Percentiles rank a stretch among this genome's conserved stretches.
Evolutionary conservation across 35 echinoderm and acorn worm genomes (phyloP).

Genomic region (Amphiura filiformis): DNA sequence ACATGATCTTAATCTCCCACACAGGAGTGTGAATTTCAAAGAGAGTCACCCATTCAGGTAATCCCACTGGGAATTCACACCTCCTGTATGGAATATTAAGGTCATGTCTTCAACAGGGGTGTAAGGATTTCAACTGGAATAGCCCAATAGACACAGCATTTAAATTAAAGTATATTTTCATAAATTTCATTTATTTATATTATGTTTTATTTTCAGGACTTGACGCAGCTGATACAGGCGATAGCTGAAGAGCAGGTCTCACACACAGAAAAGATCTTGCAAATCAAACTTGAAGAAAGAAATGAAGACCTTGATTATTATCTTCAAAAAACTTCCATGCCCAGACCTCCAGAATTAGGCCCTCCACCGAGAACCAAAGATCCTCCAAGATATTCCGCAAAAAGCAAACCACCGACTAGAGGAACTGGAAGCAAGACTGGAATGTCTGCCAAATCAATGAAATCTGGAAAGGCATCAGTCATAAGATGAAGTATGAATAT

Average conservation of each 20-base stretch:
- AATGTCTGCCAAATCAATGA: slow-evolving; percentile 6
- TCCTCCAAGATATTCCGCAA: slow-evolving; percentile 53
- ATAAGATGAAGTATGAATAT: background rate
- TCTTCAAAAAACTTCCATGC: slow-evolving; percentile 82
- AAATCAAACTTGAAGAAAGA: slow-evolving; percentile 71
- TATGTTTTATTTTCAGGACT: slow-evolving; percentile 34
- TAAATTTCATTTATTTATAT: no score
- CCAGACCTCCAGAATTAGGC: slow-evolving; percentile 77
- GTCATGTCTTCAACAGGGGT: no score
- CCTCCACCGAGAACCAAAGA: slow-evolving; percentile 80
- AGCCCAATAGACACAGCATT: no score
- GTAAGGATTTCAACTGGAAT: no score
- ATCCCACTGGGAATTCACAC: no score
- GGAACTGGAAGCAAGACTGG: background rate
- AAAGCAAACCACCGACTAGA: slow-evolving; percentile 50
- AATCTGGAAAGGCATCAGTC: slow-evolving; percentile 4
- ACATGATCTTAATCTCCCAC: no score
- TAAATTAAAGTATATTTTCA: no score
- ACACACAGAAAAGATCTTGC: slow-evolving; percentile 65
- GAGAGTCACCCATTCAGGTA: no score
- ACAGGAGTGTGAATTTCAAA: no score
- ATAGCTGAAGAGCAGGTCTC: slow-evolving; percentile 46
- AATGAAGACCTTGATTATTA: slow-evolving; percentile 72
- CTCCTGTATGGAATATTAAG: no score
- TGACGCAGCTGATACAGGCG: slow-evolving; percentile 70